phyloP scores from a whole-genome alignment of 2,113 vertebrate genomes.

The Pterocles orientalis region DNA sequence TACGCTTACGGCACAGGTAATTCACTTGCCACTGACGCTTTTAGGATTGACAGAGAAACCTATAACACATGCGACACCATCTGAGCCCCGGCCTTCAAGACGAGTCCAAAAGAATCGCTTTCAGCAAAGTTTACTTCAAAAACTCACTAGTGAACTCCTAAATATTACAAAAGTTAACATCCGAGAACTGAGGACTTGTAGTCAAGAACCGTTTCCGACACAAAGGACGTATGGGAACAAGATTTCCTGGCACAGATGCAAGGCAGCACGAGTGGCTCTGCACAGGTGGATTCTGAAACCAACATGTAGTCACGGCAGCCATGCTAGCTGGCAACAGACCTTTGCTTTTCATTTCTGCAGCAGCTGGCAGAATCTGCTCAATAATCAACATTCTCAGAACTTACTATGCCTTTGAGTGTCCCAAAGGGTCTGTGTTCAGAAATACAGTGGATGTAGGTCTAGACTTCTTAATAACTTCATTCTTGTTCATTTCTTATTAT shows the following conservation, averaged over 20 bases:
- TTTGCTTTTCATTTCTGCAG: background rate
- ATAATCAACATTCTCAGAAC: background rate
- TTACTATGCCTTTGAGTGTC: background rate
- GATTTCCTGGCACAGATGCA: background rate
- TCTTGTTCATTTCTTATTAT: background rate
- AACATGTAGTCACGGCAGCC: accelerated
- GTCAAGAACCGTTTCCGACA: background rate
- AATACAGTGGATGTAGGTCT: background rate
- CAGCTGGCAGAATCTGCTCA: background rate
- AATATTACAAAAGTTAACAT: background rate
- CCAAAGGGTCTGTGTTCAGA: background rate
- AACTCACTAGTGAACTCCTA: background rate
- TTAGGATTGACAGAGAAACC: background rate
- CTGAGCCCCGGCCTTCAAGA: background rate
- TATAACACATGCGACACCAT: background rate
- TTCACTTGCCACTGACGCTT: background rate
- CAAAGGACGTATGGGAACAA: background rate
- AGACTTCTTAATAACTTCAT: background rate
- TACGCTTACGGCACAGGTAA: background rate
- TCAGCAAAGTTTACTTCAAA: background rate
- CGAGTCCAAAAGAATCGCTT: background rate
- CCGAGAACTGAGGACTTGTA: background rate
- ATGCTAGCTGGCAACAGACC: background rate
- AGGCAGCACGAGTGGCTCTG: background rate
- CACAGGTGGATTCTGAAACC: background rate